Evolutionary conservation across 2,113 vertebrate species (phyloP), one percentile per base, ranked within the genome.

Genomic region (Pavo muticus): DNA sequence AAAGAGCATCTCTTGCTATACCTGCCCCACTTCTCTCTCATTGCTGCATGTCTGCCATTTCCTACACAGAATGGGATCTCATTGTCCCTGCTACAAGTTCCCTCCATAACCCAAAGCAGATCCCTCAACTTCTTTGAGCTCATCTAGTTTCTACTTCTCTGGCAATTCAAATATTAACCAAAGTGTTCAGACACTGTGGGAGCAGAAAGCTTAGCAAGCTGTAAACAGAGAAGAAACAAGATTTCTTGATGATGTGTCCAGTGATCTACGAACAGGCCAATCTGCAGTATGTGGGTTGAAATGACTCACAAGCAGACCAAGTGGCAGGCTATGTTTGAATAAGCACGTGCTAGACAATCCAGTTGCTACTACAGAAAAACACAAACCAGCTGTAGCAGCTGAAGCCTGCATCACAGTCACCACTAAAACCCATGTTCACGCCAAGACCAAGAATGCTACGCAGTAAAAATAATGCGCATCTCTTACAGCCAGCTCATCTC

Each of bases 11-110:
- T 70, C 35, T 32, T 44, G 42, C 0, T 1, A 37, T 0, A 1
- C 64, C 23, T 14, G 27, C 14, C 14, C 40, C 29, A 8, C 16
- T 39, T 9, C 9, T 72, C 32, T 35, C 32, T 27, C 2, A 4
- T 25, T 25, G 64, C 42, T 14, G 48, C 25, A 32, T 18, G 12
- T 32, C 32, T 61, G 50, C 19, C 50, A 32, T 19, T 25, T 23
- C 39, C 45, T 2, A 8, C 9, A 6, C 25, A 20, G 19, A 32
- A 50, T 0, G 0, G 14, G 56, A 54, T 30, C 37, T 40, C 25
- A 27, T 20, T 59, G 67, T 68, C 72, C 54, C 56, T 70, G 13
- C 48, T 37, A 37, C 27, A 76, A 42, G 37, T 11, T 21, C 27
- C 35, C 21, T 78, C n/a, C 13, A 24, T 25, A 48, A 47, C 9